A percentile compares a stretch with the other conserved stretches of the same genome.
phyloP scores from a whole-genome alignment of 2,113 vertebrate species.

The Ptilorrhoa leucosticta region DNA sequence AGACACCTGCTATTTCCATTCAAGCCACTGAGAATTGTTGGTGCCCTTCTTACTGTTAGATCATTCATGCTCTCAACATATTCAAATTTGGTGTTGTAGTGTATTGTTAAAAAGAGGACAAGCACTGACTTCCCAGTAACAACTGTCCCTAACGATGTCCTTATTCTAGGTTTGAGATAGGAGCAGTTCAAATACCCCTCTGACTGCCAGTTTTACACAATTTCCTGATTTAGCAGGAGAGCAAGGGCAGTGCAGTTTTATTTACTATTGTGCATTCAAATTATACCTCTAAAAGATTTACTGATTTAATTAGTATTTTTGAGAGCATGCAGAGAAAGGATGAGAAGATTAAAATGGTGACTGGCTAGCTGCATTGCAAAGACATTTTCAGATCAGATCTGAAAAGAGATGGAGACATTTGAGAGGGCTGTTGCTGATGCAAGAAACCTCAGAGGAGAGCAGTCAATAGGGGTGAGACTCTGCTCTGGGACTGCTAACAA shows the following conservation, averaged over 20 bases:
- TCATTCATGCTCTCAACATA: conserved; percentile 11
- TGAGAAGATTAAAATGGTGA: neutral
- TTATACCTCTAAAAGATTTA: neutral
- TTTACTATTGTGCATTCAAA: neutral
- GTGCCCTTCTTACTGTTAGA: neutral
- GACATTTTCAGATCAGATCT: neutral
- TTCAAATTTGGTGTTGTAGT: conserved; percentile 30
- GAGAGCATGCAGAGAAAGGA: neutral
- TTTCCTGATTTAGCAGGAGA: neutral
- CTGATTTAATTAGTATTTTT: conserved; percentile 30
- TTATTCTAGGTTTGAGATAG: conserved; percentile 44
- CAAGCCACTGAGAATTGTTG: conserved; percentile 2
- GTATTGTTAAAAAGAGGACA: conserved; percentile 36
- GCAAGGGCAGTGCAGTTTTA: neutral
- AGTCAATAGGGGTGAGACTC: neutral
- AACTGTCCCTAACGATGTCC: neutral
- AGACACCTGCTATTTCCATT: conserved; percentile 53
- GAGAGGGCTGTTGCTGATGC: neutral
- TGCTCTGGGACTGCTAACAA: neutral
- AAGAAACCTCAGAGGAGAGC: neutral
- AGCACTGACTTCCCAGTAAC: conserved; percentile 12
- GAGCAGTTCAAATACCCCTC: conserved; percentile 4
- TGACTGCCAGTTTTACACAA: conserved; percentile 3
- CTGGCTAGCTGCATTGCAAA: neutral
- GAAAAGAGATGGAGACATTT: conserved; percentile 9